Base-by-base conservation (phyloP, 2,888 invertebrate species). In the Odontothrips loti region DNA sequence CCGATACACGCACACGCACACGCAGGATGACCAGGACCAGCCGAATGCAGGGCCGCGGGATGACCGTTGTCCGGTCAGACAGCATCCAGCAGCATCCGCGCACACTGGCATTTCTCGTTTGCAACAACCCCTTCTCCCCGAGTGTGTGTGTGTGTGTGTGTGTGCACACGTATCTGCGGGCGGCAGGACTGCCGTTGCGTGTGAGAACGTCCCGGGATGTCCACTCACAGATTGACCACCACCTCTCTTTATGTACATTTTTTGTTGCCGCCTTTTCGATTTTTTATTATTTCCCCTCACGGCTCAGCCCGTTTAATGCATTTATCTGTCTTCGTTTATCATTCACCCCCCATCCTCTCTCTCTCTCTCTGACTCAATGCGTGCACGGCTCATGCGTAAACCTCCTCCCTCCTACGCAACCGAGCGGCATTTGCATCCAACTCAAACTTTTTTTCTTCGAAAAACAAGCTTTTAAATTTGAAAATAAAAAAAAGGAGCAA, bases 61-160 rank as follows among this genome's bases (percentile, higher is more conserved):
- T 43, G 34, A 43, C 34, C 34, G 34, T 43, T 43, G 34, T 43
- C 34, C 34, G 34, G 34, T 43, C 34, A 43, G 6, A 43, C 34
- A 43, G 34, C 12, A 86, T 83, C 86, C 86, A 86, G 34, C 34
- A 43, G 34, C 34, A 43, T 43, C 34, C 34, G 6, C 58, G 58
- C 58, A 15, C 58, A 58, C 58, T 58, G 20, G 20, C 58, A 58
- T 58, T 58, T 58, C 58, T 58, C 58, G 58, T 58, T 58, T 58
- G 15, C 34, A 43, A 43, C 34, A 43, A 43, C 34, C 4, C 58
- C 68, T 23, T 23, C 8, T 9, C 20, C 12, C 23, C 27, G 68
- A 9, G 68, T 75, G 68, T 27, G 68, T 11, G 68, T 68, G 68
- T 17, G 51, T 51, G 51, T 17, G 51, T 58, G 58, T 0, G 58